Evolutionary conservation across 2,888 invertebrate genomes (phyloP), one percentile per base, ranked within the genome.

Genomic region (Tenthredo scrophulariae): DNA sequence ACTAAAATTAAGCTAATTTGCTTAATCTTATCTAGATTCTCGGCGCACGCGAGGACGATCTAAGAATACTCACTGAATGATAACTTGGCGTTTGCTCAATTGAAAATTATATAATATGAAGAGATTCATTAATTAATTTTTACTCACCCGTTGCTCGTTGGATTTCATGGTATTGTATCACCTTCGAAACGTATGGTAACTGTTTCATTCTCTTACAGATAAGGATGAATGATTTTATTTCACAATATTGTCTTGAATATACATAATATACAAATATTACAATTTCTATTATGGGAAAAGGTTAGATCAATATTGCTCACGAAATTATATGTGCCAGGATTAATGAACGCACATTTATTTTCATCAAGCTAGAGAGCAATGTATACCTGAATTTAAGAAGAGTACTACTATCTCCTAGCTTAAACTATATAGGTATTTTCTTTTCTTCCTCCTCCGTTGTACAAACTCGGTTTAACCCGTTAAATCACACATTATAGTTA

Each of bases 241-340:
- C 86, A 85, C 86, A 86, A 88, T 85, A 86, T 85, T 87, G 70
- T 85, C 84, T 87, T 70, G 75, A 87, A 88, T 91, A 88, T 90
- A 90, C 90, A 91, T 89, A 91, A 88, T 88, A 88, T 90, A 89
- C 91, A 91, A 91, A 90, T 91, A 90, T 90, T 90, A 91, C 90
- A 91, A 85, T 86, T 70, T 82, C 80, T 70, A 83, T 29, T 29
- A 80, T 58, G 58, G 54, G 26, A 54, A 54, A 33, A 54, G 9
- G 58, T 54, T 58, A 58, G 75, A 75, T 26, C 75, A 75, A 37
- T 26, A 26, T 77, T 54, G 54, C 29, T 54, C n/a, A 10, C 29
- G 77, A 18, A 77, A 33, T 70, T 22, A 54, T 22, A 54, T 79
- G 22, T 50, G 22, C 22, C 75, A 50, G 29, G 0, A 26, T 46